Percentiles rank a stretch among this genome's conserved stretches.
Evolutionary conservation across 2,113 vertebrate species (phyloP).

Genomic region (Egretta garzetta): DNA sequence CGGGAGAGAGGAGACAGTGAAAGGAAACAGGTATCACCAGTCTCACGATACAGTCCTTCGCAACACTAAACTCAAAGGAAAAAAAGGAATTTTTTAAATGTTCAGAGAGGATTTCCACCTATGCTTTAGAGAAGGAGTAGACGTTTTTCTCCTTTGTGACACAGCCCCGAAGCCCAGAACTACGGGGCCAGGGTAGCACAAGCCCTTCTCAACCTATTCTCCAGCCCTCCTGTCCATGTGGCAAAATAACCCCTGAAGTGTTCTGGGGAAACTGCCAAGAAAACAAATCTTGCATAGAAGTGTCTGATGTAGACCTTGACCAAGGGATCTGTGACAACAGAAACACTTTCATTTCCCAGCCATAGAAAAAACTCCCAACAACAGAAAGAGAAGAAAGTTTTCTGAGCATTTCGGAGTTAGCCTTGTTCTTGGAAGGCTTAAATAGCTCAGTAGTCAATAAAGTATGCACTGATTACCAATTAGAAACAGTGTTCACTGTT

Average conservation of each 20-base stretch:
- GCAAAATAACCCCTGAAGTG: fast-evolving
- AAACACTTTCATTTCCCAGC: neutral
- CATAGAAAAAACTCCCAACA: neutral
- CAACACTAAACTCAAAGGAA: neutral
- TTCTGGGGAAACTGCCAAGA: neutral
- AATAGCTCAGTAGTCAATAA: neutral
- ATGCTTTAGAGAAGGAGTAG: neutral
- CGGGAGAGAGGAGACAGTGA: neutral
- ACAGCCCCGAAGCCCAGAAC: neutral
- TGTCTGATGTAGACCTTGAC: neutral
- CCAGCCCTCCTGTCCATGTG: neutral
- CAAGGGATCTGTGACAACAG: neutral
- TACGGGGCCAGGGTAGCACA: fast-evolving
- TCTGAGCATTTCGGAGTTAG: neutral
- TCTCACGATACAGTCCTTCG: neutral
- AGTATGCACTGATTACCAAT: neutral
- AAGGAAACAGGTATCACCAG: neutral
- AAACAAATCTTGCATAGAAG: neutral
- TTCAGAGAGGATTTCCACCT: neutral
- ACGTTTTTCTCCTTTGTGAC: neutral
- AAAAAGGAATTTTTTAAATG: neutral
- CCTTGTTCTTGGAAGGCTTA: neutral
- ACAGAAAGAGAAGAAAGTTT: neutral
- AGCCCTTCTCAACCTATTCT: neutral
- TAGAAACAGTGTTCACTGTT: neutral